Base-by-base conservation (phyloP, 2,888 invertebrate species). In the Hipparchia semele region DNA sequence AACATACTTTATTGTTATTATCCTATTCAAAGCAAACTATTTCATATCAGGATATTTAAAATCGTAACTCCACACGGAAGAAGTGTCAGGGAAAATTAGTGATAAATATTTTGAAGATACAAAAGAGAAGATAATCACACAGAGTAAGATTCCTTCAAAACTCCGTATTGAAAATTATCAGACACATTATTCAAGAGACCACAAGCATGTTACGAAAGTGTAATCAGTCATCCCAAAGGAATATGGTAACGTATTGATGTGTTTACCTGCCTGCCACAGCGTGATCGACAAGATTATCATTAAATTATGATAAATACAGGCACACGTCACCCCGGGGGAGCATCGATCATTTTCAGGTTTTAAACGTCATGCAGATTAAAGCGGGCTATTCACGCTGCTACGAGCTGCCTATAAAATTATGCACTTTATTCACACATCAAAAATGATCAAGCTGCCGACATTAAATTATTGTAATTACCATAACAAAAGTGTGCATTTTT, bases 231-330 rank as follows among this genome's bases (percentile, higher is more conserved):
- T 65, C 33, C 65, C 51, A 33, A 65, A 53, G 65, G 53, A 53
- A 53, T 7, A 23, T 33, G 53, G 23, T 51, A 51, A 64, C 51
- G 65, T 53, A 65, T 65, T 33, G 51, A 65, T 53, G 49, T 49
- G 53, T 65, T 65, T 23, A 53, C 65, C 53, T 53, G 53, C 53
- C 59, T 53, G 46, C 45, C 46, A 53, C 33, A 10, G 33, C 65
- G 7, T 33, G 65, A 53, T 53, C 65, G 53, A 65, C 65, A 65
- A 65, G 65, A 65, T 65, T 23, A 65, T 65, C 65, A 53, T 65
- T 53, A 39, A 65, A 65, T 65, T 65, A 65, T 65, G 65, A 65
- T 65, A n/a, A 65, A 65, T 65, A 65, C 53, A 9, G 65, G 53
- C 65, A 65, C 53, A 39, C 33, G 65, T 8, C 12, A 51, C 6